Base-by-base conservation (phyloP, 2,888 invertebrate genomes). In the Calephelis perditalis region DNA sequence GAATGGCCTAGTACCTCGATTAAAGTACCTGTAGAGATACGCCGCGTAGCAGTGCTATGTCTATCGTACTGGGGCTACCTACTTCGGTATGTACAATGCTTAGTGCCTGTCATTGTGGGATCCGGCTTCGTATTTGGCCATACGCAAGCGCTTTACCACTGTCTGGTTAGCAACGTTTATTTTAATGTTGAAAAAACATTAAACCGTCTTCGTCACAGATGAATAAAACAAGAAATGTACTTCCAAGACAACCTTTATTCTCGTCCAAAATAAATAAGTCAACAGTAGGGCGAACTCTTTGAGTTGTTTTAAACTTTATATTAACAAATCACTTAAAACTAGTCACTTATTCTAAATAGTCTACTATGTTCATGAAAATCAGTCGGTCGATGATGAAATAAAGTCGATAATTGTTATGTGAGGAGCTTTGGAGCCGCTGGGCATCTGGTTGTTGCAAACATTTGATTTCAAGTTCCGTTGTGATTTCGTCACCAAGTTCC, bases 191-290 rank as follows among this genome's bases (percentile, higher is more conserved):
- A 26, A 26, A 26, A 26, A 26, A 2, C 26, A 26, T 26, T 4
- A 26, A 26, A 3, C 26, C 26, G 3, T 26, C 26, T 26, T 26
- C 26, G 26, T 26, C 26, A 40, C 40, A 40, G 40, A 45, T 12
- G 63, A 76, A 76, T 73, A 65, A 82, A 79, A 82, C 67, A 64
- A 68, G 61, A 52, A 52, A 56, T 64, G 62, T 78, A 78, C 72
- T 84, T 86, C 77, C 82, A 88, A 86, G 88, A 88, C 86, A 89
- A 89, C 84, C 81, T 89, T 87, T 88, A 88, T 79, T 88, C 79
- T 86, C 82, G 80, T 86, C 82, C 84, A 86, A 88, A 88, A 86
- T 85, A 85, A 87, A 81, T 78, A 79, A 81, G 76, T 86, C 84
- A 89, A 89, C 88, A 88, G 82, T 84, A 84, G 83, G 84, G 86